Conservation (phyloP, 2,888 invertebrate species). For the Drosophila atripex region DNA sequence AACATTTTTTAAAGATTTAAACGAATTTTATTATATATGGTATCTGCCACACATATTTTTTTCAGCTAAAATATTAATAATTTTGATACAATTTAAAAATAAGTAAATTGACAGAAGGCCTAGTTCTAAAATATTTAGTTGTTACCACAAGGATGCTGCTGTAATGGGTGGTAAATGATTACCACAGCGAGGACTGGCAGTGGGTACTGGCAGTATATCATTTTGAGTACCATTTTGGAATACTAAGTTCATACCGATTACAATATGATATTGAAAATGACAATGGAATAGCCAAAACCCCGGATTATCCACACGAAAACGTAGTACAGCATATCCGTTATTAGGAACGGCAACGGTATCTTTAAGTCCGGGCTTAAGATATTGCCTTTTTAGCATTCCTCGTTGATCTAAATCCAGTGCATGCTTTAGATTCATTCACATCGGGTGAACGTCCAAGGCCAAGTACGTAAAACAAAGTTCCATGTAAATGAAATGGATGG, state of each 20-base stretch:
- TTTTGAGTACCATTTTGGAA: conserved; percentile 91
- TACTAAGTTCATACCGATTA: conserved; percentile 93
- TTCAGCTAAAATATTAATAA: neutral
- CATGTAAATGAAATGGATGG: conserved; percentile 95
- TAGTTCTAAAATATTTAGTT: neutral
- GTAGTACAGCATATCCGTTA: conserved; percentile 93
- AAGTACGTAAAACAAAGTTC: conserved; percentile 91
- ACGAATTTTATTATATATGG: neutral
- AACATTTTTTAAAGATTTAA: neutral
- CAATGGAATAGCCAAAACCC: conserved; percentile 96
- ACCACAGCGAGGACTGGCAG: conserved; percentile 92
- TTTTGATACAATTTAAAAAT: neutral
- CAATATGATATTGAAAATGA: conserved; percentile 94
- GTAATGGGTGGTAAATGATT: conserved; percentile 89
- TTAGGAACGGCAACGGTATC: conserved; percentile 95
- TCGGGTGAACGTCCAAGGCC: conserved; percentile 93
- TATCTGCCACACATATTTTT: neutral
- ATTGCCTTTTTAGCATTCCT: conserved; percentile 90
- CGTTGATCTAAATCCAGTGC: conserved; percentile 90
- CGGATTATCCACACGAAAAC: conserved; percentile 94
- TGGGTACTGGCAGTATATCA: conserved; percentile 91
- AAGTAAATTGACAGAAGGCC: neutral
- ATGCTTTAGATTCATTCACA: conserved; percentile 90
- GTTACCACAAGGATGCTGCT: conserved; percentile 40
- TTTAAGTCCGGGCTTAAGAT: conserved; percentile 90